These are phyloP conservation scores for Garra rufa DNA, from an alignment of 2,113 vertebrate species.

Conservation along the genomic window DNA sequence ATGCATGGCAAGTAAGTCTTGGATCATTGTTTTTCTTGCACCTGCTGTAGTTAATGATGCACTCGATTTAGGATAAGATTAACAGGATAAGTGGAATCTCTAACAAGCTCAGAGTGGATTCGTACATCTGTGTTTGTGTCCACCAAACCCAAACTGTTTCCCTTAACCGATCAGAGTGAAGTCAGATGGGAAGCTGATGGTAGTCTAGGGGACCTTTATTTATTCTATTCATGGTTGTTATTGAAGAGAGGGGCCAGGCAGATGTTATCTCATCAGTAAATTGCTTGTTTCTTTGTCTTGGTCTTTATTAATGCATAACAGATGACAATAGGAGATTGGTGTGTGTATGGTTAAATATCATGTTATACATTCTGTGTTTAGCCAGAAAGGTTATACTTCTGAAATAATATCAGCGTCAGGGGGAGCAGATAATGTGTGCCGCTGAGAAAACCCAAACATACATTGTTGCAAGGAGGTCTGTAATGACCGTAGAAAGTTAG, in stretches of 20 bases:
- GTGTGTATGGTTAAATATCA: background rate
- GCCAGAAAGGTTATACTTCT: background rate
- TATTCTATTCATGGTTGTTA: slow-evolving; percentile 6
- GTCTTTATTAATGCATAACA: background rate
- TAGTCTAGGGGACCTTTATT: slow-evolving; percentile 14
- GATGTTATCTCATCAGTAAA: slow-evolving; percentile 1
- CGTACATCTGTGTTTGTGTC: background rate
- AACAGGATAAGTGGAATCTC: slow-evolving; percentile 19
- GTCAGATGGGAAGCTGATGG: background rate
- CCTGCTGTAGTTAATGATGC: background rate
- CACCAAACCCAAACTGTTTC: slow-evolving; percentile 5
- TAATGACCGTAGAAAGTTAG: background rate
- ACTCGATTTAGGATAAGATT: slow-evolving; percentile 23
- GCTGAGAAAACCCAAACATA: background rate
- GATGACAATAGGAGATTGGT: background rate
- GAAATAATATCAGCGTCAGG: background rate
- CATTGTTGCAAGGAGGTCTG: background rate
- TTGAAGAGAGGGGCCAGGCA: background rate
- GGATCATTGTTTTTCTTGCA: background rate
- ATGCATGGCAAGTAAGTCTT: background rate
- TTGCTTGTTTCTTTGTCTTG: background rate
- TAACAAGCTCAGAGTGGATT: slow-evolving; percentile 17
- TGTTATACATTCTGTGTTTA: slow-evolving; percentile 15
- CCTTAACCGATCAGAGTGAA: background rate
- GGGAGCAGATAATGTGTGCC: background rate